These are phyloP conservation scores for Calliopsis andreniformis DNA, from an alignment of 1,140 invertebrate species.

Conservation along the genomic window DNA sequence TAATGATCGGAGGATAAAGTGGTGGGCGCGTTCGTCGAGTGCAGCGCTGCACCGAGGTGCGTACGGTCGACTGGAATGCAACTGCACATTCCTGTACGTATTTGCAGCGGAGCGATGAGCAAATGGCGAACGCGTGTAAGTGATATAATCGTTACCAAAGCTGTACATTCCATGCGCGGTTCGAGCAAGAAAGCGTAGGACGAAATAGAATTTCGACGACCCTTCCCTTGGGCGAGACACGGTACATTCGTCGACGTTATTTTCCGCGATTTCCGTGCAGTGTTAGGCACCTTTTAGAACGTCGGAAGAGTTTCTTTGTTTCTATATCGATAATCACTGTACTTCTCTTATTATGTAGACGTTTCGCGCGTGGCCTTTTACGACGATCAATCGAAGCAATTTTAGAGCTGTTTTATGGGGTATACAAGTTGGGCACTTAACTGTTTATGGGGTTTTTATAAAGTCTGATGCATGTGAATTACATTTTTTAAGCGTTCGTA, in stretches of 20 bases:
- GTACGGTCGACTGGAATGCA: constrained; percentile 2
- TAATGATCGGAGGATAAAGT: constrained; percentile 20
- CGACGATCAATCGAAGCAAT: constrained; percentile 32
- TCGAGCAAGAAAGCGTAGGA: constrained; percentile 17
- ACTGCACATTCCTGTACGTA: constrained; percentile 30
- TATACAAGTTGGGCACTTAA: too few relatives aligned
- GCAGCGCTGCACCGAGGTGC: not conserved
- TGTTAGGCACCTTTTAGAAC: not conserved
- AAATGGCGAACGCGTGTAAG: not conserved
- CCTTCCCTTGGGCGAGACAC: not conserved
- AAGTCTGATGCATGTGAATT: too few relatives aligned
- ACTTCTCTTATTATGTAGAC: constrained; percentile 60
- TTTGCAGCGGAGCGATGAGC: not conserved
- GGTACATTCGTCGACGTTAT: not conserved
- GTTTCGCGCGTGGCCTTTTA: constrained; percentile 22
- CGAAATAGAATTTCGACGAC: not conserved
- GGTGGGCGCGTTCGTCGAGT: constrained; percentile 2
- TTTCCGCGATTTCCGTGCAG: not conserved
- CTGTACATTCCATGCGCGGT: constrained; percentile 39
- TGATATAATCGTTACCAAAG: constrained; percentile 27
- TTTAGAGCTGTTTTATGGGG: too few relatives aligned
- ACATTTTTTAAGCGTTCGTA: too few relatives aligned
- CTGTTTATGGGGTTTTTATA: too few relatives aligned
- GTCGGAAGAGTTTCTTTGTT: constrained; percentile 39
- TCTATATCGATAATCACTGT: constrained; percentile 59